These are phyloP conservation scores for Zophobas atratus DNA, from an alignment of 1,140 invertebrate genomes.

Conservation along the genomic window DNA sequence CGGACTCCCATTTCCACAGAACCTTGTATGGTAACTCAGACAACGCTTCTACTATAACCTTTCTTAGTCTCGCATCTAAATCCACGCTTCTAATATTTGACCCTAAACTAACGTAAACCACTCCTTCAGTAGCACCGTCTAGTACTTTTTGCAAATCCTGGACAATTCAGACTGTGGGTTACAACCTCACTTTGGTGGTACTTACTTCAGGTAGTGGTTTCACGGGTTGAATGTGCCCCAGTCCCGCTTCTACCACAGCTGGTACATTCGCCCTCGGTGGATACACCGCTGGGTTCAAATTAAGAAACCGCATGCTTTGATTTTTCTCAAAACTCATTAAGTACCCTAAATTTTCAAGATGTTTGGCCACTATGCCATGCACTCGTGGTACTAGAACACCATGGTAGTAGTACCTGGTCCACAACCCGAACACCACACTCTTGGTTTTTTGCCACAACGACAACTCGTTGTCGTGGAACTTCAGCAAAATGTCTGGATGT, in stretches of 20 bases:
- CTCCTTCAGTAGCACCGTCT: slow-evolving; percentile 66
- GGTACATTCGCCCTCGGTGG: too few relatives aligned
- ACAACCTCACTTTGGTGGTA: neutral
- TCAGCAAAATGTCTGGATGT: slow-evolving; percentile 64
- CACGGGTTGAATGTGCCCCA: slow-evolving; percentile 41
- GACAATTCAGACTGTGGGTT: neutral
- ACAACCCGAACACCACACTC: slow-evolving; percentile 52
- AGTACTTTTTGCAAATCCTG: slow-evolving; percentile 65
- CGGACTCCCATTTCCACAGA: slow-evolving; percentile 71
- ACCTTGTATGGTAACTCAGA: slow-evolving; percentile 68
- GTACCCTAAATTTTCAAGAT: slow-evolving; percentile 67
- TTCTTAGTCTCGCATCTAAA: slow-evolving; percentile 64
- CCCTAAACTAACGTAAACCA: slow-evolving; percentile 72
- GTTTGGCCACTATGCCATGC: slow-evolving; percentile 63
- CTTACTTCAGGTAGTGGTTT: too few relatives aligned
- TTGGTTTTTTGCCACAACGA: slow-evolving; percentile 66
- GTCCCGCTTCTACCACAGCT: neutral
- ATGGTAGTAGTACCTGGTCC: slow-evolving; percentile 59
- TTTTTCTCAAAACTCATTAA: slow-evolving; percentile 69
- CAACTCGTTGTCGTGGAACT: slow-evolving; percentile 59
- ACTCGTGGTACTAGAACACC: slow-evolving; percentile 54
- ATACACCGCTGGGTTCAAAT: neutral
- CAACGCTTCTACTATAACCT: slow-evolving; percentile 68
- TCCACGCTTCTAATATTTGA: slow-evolving; percentile 67
- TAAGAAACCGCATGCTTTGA: slow-evolving; percentile 70